A percentile compares a stretch with the other conserved stretches of the same genome.
These are phyloP conservation scores for Coregonus clupeaformis DNA, from an alignment of 2,113 vertebrate genomes.

Conservation along the genomic window DNA sequence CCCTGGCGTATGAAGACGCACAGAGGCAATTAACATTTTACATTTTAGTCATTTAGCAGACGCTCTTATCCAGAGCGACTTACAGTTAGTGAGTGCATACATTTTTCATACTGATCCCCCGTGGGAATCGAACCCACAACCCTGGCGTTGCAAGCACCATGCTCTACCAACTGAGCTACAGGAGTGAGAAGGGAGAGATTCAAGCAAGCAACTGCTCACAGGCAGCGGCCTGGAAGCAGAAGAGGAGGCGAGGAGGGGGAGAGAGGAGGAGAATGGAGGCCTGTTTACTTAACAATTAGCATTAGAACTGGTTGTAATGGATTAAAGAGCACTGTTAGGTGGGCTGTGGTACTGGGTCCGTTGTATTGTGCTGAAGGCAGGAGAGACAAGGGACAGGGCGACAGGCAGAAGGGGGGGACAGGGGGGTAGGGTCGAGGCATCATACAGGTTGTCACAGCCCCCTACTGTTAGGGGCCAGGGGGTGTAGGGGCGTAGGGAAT, in stretches of 20 bases:
- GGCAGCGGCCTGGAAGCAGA: background rate
- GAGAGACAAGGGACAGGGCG: background rate
- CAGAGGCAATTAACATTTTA: constrained; percentile 1
- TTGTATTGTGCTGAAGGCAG: background rate
- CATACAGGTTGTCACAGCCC: too few species aligned
- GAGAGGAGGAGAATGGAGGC: background rate
- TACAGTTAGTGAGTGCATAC: too few species aligned
- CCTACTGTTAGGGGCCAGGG: too few species aligned
- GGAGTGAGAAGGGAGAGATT: background rate
- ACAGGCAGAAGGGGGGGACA: too few species aligned
- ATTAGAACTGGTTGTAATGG: background rate
- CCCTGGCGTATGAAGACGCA: background rate
- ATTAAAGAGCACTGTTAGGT: background rate
- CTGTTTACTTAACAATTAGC: background rate
- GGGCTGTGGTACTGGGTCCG: too few species aligned
- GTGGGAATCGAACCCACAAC: too few species aligned
- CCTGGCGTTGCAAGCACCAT: too few species aligned
- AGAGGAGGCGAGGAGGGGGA: background rate
- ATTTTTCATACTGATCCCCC: too few species aligned
- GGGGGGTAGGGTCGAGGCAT: too few species aligned
- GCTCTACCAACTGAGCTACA: too few species aligned
- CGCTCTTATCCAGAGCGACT: too few species aligned
- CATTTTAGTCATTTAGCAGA: too few species aligned
- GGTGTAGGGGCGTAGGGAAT: background rate
- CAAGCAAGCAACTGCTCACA: background rate